phyloP scores from a whole-genome alignment of 2,113 vertebrate species.

The Benthochromis sp. region DNA sequence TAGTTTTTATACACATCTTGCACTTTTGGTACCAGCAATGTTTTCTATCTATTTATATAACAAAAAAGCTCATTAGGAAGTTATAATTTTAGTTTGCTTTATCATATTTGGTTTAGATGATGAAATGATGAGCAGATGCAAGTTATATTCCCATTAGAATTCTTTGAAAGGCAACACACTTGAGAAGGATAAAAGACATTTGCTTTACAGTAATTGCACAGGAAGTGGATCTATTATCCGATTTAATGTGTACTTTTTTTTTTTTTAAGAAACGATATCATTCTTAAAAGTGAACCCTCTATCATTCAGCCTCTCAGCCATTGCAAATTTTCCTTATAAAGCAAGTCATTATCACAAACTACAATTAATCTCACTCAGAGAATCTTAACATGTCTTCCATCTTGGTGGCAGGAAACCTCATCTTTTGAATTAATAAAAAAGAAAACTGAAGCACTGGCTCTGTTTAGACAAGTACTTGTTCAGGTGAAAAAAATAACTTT shows the following conservation, averaged over 20 bases:
- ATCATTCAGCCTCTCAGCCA: background rate
- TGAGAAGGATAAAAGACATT: background rate
- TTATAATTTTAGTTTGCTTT: background rate
- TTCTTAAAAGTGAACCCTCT: background rate
- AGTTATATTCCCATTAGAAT: background rate
- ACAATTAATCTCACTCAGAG: background rate
- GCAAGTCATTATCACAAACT: background rate
- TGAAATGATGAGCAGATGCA: background rate
- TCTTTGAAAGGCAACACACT: background rate
- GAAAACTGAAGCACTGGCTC: background rate
- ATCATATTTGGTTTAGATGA: background rate
- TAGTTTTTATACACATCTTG: background rate
- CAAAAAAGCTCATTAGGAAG: background rate
- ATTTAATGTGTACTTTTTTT: background rate
- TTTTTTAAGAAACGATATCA: background rate
- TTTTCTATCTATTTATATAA: background rate
- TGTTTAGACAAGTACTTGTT: conserved; percentile 32
- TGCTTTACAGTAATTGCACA: background rate
- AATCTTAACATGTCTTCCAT: conserved; percentile 13
- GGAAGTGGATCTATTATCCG: background rate
- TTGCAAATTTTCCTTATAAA: background rate
- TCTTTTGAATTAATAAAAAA: conserved; percentile 26
- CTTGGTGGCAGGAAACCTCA: background rate
- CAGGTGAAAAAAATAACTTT: conserved; percentile 15
- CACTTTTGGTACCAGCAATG: background rate